These are phyloP conservation scores for Oplegnathus fasciatus DNA, from an alignment of 2,113 vertebrate species.

Conservation along the genomic window DNA sequence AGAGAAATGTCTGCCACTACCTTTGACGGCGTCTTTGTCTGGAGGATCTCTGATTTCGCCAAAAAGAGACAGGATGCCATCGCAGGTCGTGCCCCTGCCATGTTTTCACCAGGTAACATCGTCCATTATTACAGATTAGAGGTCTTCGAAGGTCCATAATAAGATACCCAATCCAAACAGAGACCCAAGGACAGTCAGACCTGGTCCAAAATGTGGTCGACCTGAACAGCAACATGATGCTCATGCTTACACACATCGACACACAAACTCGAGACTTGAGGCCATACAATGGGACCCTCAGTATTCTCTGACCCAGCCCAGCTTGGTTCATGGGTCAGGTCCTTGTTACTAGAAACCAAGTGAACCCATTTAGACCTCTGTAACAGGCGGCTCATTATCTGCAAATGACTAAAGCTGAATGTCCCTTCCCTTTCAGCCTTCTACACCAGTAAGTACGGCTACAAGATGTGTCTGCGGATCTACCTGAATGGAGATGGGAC, in stretches of 20 bases:
- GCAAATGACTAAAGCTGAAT: not conserved
- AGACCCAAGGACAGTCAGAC: not conserved
- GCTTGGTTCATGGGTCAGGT: not conserved
- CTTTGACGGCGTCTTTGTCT: slow-evolving; percentile 94
- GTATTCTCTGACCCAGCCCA: not conserved
- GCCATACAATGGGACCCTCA: not conserved
- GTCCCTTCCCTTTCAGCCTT: slow-evolving; percentile 81
- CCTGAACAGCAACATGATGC: no score
- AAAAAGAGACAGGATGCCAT: slow-evolving; percentile 95
- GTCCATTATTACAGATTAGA: not conserved
- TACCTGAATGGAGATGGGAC: slow-evolving; percentile 88
- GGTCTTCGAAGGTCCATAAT: not conserved
- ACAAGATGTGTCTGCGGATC: slow-evolving; percentile 87
- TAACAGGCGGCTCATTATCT: not conserved
- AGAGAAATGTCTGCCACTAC: slow-evolving; percentile 91
- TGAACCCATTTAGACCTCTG: not conserved
- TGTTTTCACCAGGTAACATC: slow-evolving; percentile 95
- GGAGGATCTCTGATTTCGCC: slow-evolving; percentile 95
- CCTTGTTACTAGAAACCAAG: not conserved
- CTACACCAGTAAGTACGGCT: slow-evolving; percentile 88
- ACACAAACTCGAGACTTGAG: not conserved
- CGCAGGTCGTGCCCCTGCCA: slow-evolving; percentile 91
- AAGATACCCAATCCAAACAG: not conserved
- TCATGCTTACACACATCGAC: not conserved
- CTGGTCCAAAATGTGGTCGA: not conserved